These are phyloP conservation scores for Tolypeutes matacus DNA, from an alignment of 2,797 vertebrate species.

Conservation along the genomic window DNA sequence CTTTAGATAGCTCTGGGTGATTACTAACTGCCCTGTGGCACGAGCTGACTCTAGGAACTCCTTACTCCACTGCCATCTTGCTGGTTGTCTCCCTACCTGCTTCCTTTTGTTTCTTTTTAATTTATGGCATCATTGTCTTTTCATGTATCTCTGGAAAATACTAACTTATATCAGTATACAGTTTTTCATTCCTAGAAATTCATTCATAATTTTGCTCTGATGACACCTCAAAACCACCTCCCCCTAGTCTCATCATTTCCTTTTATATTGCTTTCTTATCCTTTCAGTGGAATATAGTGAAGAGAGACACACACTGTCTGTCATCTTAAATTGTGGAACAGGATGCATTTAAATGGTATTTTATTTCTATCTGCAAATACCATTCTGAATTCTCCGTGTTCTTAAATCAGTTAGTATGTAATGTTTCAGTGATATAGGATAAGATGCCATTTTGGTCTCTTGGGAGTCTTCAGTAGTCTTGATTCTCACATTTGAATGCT, in stretches of 20 bases:
- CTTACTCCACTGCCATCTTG: too few species aligned
- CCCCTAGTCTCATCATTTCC: background rate
- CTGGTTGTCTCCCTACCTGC: background rate
- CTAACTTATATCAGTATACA: background rate
- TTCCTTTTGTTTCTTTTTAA: slow-evolving; percentile 1
- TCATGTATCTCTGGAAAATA: slow-evolving; percentile 13
- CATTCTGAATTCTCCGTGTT: background rate
- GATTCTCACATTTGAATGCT: background rate
- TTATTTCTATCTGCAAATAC: slow-evolving; percentile 52
- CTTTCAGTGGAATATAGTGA: background rate
- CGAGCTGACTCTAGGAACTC: too few species aligned
- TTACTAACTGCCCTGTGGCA: too few species aligned
- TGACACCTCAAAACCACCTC: background rate
- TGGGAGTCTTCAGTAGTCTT: background rate
- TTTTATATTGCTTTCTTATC: background rate
- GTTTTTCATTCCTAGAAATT: background rate
- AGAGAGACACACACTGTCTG: background rate
- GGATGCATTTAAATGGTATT: background rate
- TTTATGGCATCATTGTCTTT: background rate
- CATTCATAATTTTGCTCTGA: background rate
- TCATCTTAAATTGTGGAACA: slow-evolving; percentile 15
- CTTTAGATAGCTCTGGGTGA: too few species aligned
- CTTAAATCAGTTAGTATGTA: background rate
- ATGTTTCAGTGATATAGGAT: background rate
- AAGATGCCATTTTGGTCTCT: background rate